phyloP scores from a whole-genome alignment of 1,140 invertebrate species.

The Venustaconcha ellipsiformis region DNA sequence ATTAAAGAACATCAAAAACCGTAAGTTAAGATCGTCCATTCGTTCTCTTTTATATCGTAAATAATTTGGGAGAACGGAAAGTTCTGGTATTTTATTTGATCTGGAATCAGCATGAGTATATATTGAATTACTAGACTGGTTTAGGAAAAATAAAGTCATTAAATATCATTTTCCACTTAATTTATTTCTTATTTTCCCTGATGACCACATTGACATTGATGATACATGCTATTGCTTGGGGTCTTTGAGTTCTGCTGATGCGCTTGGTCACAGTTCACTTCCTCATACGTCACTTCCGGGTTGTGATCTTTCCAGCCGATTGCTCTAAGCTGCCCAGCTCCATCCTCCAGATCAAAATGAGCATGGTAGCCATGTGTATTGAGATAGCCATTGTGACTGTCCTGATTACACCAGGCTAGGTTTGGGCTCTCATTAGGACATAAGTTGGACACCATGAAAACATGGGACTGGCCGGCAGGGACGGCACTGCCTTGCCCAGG shows the following conservation, averaged over 20 bases:
- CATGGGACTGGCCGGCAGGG: slow-evolving; percentile 12
- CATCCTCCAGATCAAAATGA: slow-evolving; percentile 56
- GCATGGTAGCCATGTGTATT: slow-evolving; percentile 46
- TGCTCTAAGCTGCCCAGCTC: slow-evolving; percentile 18
- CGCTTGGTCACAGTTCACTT: slow-evolving; percentile 29
- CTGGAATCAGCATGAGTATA: too few relatives aligned
- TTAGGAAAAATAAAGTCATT: too few relatives aligned
- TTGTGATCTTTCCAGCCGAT: slow-evolving; percentile 46
- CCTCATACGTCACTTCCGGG: slow-evolving; percentile 52
- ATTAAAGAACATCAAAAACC: too few relatives aligned
- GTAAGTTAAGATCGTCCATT: too few relatives aligned
- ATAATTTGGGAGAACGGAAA: too few relatives aligned
- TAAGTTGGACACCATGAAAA: slow-evolving; percentile 52
- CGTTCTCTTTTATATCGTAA: too few relatives aligned
- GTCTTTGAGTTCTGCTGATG: slow-evolving; percentile 8
- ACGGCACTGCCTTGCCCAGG: slow-evolving; percentile 33
- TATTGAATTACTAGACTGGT: too few relatives aligned
- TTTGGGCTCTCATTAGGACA: slow-evolving; percentile 48
- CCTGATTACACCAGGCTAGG: slow-evolving; percentile 47
- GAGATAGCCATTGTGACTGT: slow-evolving; percentile 10
- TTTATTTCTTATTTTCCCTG: background rate
- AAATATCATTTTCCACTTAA: too few relatives aligned
- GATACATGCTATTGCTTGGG: slow-evolving; percentile 18
- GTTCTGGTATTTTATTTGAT: too few relatives aligned
- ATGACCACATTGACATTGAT: slow-evolving; percentile 28